A percentile compares a stretch with the other conserved stretches of the same genome.
These are phyloP conservation scores for Enteromius radiatus DNA, from an alignment of 2,797 vertebrate species.

Conservation along the genomic window DNA sequence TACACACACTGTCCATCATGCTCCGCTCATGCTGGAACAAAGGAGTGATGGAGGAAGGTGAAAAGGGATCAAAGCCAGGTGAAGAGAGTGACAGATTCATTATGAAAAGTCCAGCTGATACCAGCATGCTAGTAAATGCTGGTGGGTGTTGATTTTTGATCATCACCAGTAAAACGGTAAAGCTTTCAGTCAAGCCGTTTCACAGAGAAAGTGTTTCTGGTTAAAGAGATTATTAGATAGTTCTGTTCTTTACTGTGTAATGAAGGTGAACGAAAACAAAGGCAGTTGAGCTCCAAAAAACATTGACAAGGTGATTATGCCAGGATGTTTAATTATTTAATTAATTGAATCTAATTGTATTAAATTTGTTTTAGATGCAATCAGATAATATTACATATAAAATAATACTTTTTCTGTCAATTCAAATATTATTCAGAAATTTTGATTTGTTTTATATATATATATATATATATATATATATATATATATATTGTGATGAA, in stretches of 20 bases:
- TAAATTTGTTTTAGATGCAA: neutral
- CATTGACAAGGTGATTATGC: neutral
- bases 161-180: neutral
- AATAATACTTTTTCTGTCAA: neutral
- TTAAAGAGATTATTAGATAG: neutral
- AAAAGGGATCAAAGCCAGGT: slow-evolving; percentile 9
- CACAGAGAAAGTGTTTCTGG: neutral
- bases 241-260: neutral
- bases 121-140: neutral
- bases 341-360: neutral
- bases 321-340: neutral
- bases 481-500: no score
- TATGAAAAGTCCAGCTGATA: slow-evolving; percentile 10
- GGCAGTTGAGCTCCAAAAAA: neutral
- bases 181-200: neutral
- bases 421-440: neutral
- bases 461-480: no score
- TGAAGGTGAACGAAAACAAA: neutral
- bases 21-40: slow-evolving; percentile 11
- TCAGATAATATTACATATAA: neutral
- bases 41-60: slow-evolving; percentile 15
- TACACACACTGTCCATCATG: slow-evolving; percentile 27
- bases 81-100: slow-evolving; percentile 26
- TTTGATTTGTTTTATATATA: neutral
- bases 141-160: slow-evolving; percentile 8